Conservation (phyloP, 2,797 vertebrate genomes). For the Buphagus erythrorhynchus region DNA sequence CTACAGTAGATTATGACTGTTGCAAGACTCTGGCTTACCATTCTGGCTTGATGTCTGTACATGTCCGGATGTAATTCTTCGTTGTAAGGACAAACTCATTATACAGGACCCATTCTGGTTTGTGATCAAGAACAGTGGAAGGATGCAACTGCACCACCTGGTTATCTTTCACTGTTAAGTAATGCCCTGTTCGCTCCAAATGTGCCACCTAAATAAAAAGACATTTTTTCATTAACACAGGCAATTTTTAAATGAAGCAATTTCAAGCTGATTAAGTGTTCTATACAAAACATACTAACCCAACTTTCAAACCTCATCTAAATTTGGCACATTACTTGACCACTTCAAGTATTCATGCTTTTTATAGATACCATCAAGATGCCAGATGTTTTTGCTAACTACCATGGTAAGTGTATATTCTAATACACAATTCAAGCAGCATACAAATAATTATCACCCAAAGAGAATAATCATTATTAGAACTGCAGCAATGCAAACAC, state of each 20-base stretch:
- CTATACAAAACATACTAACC: neutral
- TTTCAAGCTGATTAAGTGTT: neutral
- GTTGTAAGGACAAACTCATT: slow-evolving; percentile 99
- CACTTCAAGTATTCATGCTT: neutral
- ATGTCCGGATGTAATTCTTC: slow-evolving; percentile 98
- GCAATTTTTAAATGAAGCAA: neutral
- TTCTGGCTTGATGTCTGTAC: slow-evolving; percentile 97
- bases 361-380: neutral
- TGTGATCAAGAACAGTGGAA: slow-evolving; percentile 97
- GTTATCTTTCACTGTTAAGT: slow-evolving; percentile 98
- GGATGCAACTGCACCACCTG: slow-evolving; percentile 98
- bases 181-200: slow-evolving; percentile 96
- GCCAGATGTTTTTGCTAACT: neutral
- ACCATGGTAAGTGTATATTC: neutral
- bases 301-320: neutral
- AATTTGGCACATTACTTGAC: neutral
- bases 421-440: neutral
- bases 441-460: neutral
- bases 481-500: neutral
- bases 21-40: slow-evolving; percentile 81
- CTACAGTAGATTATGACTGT: neutral
- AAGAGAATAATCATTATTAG: neutral
- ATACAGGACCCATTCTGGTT: slow-evolving; percentile 98
- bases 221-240: neutral
- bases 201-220: slow-evolving; percentile 88